These are phyloP conservation scores for Timema cristinae DNA, from an alignment of 2,888 invertebrate genomes.

Conservation along the genomic window DNA sequence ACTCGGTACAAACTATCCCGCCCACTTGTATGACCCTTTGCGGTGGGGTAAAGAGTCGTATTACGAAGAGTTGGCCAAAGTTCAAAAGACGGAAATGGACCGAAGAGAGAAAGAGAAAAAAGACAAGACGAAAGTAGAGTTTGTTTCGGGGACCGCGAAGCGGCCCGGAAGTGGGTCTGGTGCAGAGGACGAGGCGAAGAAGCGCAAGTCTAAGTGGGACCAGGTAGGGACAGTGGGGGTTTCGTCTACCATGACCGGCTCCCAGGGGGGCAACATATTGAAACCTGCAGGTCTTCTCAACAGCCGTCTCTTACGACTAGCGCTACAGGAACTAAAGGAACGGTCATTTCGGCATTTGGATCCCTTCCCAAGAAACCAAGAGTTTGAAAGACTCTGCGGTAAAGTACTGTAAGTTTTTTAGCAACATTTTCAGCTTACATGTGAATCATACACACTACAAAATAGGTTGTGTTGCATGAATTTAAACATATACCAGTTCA, in stretches of 20 bases:
- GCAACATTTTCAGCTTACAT: too few relatives aligned
- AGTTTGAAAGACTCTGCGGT: constrained; percentile 41
- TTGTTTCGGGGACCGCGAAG: constrained; percentile 66
- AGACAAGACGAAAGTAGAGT: constrained; percentile 78
- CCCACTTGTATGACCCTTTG: constrained; percentile 87
- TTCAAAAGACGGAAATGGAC: constrained; percentile 90
- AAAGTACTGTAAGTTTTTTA: too few relatives aligned
- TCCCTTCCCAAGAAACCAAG: constrained; percentile 79
- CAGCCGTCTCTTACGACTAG: constrained; percentile 73
- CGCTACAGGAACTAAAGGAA: constrained; percentile 85
- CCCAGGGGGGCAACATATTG: constrained; percentile 50
- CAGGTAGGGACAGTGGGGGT: constrained; percentile 54
- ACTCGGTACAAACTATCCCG: constrained; percentile 93
- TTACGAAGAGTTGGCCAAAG: constrained; percentile 86
- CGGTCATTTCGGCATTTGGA: constrained; percentile 90
- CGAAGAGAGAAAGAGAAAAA: constrained; percentile 85
- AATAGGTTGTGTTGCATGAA: too few relatives aligned
- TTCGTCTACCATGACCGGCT: constrained; percentile 24
- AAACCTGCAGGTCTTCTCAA: constrained; percentile 64
- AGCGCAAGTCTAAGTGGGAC: constrained; percentile 90
- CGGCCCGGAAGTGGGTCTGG: constrained; percentile 38
- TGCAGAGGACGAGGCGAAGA: constrained; percentile 70
- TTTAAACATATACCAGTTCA: too few relatives aligned
- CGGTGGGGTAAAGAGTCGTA: constrained; percentile 90
- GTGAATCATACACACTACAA: too few relatives aligned